Evolutionary conservation across 2,888 invertebrate species (phyloP), one percentile per base, ranked within the genome.

Genomic region (Eutolmus rufibarbis): DNA sequence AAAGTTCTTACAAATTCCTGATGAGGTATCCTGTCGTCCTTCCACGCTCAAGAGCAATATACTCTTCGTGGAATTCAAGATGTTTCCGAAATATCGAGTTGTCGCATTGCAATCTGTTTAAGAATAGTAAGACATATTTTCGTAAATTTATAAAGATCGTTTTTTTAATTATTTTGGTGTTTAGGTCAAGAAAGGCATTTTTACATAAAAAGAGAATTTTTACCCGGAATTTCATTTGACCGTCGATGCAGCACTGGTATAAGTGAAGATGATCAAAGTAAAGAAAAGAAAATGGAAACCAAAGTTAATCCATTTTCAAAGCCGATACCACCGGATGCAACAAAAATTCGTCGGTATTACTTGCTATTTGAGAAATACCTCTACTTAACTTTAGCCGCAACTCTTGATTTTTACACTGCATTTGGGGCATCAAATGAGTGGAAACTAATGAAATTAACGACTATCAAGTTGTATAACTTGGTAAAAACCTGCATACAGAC

Each of bases 351-450:
- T 5, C 31, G 28, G 16, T 14, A 28, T 28, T 51, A 81, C 5
- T 43, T 81, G 16, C 1, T 19, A 12, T 46, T 51, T 56, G 81
- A 81, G n/a, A 51, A 46, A 5, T 16, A 19, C 12, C 56, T 81
- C 0, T 51, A 56, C 23, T 31, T 28, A 14, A 12, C 28, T 16
- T 2, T 56, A 8, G 81, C 81, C n/a, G 81, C 81, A 2, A n/a
- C 51, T 5, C n/a, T 81, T 19, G 81, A 84, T 78, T 19, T 34
- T 23, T 19, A 51, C 9, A 31, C 86, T 8, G 46, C 46, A 5
- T 19, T 87, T n/a, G 23, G 31, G 14, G 40, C 34, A 7, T 88
- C 88, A 8, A 88, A 88, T 51, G 88, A 88, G 23, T 16, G 81
- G 16, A 86, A 82, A 43, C 76, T 87, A 2, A 14, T 81, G 0